Percentiles rank a stretch among this genome's conserved stretches.
These are phyloP conservation scores for Leucopsar rothschildi DNA, from an alignment of 2,113 vertebrate genomes.

Conservation along the genomic window DNA sequence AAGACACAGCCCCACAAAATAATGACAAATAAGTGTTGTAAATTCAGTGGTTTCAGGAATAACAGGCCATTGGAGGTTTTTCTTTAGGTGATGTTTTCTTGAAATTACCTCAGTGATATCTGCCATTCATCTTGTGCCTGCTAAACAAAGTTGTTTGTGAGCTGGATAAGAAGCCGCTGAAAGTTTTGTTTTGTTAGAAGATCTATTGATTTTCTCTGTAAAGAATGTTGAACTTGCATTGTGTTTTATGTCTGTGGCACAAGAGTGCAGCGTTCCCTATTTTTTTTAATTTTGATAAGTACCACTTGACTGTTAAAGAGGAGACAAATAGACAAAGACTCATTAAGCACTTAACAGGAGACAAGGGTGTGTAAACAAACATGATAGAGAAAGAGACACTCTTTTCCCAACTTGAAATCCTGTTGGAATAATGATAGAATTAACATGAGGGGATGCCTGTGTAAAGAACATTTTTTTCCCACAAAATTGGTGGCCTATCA, in stretches of 20 bases:
- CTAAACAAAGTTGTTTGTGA: neutral
- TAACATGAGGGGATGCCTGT: neutral
- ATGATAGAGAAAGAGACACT: neutral
- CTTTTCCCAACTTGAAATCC: neutral
- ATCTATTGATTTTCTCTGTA: constrained; percentile 19
- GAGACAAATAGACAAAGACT: neutral
- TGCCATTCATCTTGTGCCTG: constrained; percentile 3
- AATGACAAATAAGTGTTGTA: neutral
- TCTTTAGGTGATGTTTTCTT: neutral
- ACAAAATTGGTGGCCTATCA: neutral
- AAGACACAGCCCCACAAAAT: neutral
- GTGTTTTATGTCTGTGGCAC: neutral
- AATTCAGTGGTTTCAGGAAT: neutral
- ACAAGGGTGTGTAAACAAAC: neutral
- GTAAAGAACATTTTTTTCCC: neutral
- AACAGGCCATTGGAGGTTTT: neutral
- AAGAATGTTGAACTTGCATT: constrained; percentile 19
- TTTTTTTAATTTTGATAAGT: neutral
- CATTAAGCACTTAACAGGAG: neutral
- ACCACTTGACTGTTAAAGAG: neutral
- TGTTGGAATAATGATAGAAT: neutral
- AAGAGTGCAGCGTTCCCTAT: neutral
- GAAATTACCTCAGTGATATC: neutral
- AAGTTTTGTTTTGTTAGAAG: constrained; percentile 16
- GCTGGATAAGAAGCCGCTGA: constrained; percentile 14